Evolutionary conservation across 2,797 vertebrate genomes (phyloP).

Genomic region (Crenuchus spilurus): DNA sequence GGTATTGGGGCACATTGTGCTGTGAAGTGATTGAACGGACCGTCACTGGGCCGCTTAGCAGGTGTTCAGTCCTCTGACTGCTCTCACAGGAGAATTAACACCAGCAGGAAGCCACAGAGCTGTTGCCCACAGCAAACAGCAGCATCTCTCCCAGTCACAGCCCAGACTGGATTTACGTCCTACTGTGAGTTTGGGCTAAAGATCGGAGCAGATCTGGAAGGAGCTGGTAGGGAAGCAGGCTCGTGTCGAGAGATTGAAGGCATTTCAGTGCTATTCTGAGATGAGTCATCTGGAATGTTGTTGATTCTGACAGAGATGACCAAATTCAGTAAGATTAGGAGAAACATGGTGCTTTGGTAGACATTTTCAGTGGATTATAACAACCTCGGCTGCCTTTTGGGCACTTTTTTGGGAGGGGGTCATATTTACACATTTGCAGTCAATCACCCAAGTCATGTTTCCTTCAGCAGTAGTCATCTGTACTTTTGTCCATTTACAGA

Average conservation of each 20-base stretch:
- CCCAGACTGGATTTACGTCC: conserved; percentile 45
- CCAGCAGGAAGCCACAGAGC: background rate
- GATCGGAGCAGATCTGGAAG: conserved; percentile 25
- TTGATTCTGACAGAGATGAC: background rate
- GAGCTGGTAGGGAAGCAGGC: background rate
- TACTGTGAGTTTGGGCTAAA: conserved; percentile 52
- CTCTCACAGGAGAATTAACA: conserved; percentile 2
- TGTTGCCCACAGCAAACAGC: conserved; percentile 45
- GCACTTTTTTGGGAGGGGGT: too few species aligned
- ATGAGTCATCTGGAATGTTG: conserved; percentile 18
- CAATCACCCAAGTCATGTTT: too few species aligned
- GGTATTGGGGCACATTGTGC: background rate
- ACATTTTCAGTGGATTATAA: background rate
- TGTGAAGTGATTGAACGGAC: background rate
- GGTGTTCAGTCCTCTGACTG: background rate
- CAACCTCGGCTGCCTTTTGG: background rate
- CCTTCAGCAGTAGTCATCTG: too few species aligned
- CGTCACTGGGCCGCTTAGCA: background rate
- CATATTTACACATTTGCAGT: too few species aligned
- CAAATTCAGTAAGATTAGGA: conserved; percentile 21
- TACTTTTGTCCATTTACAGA: too few species aligned
- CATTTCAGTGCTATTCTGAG: conserved; percentile 17
- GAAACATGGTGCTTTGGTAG: background rate
- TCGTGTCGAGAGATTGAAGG: conserved; percentile 6
- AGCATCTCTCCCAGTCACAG: conserved; percentile 60